Evolutionary conservation across 1,140 invertebrate genomes (phyloP).

Genomic region (Chlorops oryzae): DNA sequence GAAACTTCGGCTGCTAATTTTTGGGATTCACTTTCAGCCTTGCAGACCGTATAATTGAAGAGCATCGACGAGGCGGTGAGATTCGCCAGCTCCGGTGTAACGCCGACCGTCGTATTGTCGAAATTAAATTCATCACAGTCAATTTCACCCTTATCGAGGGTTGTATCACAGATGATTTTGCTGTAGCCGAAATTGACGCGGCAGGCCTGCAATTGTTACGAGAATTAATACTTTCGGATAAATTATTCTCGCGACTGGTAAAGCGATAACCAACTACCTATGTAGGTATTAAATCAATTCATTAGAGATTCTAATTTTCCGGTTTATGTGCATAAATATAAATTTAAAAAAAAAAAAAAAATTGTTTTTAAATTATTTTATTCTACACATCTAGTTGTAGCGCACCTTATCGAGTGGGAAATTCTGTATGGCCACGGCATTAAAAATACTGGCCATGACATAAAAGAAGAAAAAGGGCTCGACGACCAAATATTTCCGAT

Average conservation of each 20-base stretch:
- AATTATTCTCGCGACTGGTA: too few species aligned
- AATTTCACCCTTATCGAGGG: slow-evolving; percentile 47
- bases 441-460: slow-evolving; percentile 49
- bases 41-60: slow-evolving; percentile 41
- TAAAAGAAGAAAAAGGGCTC: slow-evolving; percentile 52
- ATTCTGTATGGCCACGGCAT: slow-evolving; percentile 49
- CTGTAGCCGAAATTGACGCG: slow-evolving; percentile 56
- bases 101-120: slow-evolving; percentile 42
- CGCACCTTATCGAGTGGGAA: slow-evolving; percentile 51
- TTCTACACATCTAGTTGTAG: not conserved
- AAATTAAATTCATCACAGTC: slow-evolving; percentile 35
- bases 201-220: slow-evolving; percentile 50
- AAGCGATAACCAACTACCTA: too few species aligned
- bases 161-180: slow-evolving; percentile 54
- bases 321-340: not conserved
- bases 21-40: slow-evolving; percentile 52
- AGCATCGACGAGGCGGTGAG: slow-evolving; percentile 18
- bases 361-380: not conserved
- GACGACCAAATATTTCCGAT: slow-evolving; percentile 44
- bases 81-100: slow-evolving; percentile 15
- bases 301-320: not conserved
- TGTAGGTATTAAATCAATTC: not conserved
- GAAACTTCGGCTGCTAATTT: slow-evolving; percentile 54
- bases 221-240: too few species aligned
- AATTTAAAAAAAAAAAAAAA: not conserved